Percentiles rank a stretch among this genome's conserved stretches.
These are phyloP conservation scores for Chaenogobius annularis DNA, from an alignment of 2,113 vertebrate genomes.

Conservation along the genomic window DNA sequence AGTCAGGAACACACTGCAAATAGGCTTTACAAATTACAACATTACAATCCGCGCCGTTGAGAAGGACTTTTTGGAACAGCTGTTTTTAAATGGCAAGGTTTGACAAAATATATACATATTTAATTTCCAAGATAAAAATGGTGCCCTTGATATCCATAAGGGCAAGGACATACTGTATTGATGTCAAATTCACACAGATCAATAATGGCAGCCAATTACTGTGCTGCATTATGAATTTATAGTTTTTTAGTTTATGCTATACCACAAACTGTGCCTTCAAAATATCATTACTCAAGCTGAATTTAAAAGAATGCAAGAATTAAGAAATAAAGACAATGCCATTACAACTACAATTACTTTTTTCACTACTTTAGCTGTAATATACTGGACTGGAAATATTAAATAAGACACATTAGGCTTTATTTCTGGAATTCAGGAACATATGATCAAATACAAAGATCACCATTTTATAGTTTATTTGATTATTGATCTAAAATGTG, in stretches of 20 bases:
- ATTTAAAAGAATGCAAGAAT: no score
- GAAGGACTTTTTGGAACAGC: neutral
- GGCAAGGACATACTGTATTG: neutral
- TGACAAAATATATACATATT: slow-evolving; percentile 2
- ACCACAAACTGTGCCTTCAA: neutral
- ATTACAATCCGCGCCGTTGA: neutral
- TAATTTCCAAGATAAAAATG: neutral
- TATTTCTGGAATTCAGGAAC: no score
- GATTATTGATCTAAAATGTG: no score
- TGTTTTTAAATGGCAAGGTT: slow-evolving; percentile 2
- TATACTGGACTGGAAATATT: no score
- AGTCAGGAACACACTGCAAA: neutral
- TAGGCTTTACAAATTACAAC: neutral
- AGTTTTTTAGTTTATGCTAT: neutral
- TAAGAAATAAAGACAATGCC: no score
- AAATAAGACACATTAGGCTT: no score
- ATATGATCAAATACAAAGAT: no score
- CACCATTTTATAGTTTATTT: no score
- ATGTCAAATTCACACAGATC: slow-evolving; percentile 1
- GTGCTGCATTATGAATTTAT: neutral
- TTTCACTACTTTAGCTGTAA: no score
- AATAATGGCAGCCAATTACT: slow-evolving; percentile 5
- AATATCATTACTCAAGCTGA: no score
- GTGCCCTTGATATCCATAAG: neutral
- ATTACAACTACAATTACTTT: no score